Conservation (phyloP, 1,140 invertebrate species). For the Procambarus virginalis region DNA sequence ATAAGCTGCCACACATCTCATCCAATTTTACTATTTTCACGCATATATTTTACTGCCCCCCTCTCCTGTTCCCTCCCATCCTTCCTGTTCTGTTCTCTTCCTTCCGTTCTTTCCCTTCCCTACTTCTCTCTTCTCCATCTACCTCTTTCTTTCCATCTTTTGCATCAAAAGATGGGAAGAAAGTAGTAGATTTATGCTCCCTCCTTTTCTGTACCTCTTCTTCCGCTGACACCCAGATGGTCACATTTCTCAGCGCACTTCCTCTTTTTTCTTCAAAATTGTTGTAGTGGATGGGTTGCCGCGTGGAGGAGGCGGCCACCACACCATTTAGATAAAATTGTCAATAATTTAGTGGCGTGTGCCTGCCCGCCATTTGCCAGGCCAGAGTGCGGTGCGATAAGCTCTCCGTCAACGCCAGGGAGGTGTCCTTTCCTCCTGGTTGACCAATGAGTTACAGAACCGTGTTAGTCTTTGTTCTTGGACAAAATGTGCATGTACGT, state of each 20-base stretch:
- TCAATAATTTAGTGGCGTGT: slow-evolving; percentile 22
- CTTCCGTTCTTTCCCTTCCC: not conserved
- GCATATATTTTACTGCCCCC: not conserved
- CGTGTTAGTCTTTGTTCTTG: no score
- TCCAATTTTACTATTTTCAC: no score
- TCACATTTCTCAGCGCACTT: no score
- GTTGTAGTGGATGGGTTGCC: not conserved
- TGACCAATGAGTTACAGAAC: no score
- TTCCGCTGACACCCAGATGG: no score
- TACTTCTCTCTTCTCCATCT: not conserved
- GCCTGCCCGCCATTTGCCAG: slow-evolving; percentile 32
- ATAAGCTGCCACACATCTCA: no score
- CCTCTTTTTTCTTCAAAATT: not conserved
- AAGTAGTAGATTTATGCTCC: no score
- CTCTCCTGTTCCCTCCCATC: not conserved
- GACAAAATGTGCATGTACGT: no score
- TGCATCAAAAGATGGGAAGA: no score
- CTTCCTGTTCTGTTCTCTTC: no score
- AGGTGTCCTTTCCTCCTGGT: no score
- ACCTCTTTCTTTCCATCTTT: not conserved
- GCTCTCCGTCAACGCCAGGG: not conserved
- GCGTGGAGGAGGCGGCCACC: not conserved
- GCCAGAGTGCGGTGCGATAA: not conserved
- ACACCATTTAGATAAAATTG: slow-evolving; percentile 32
- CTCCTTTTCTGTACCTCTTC: no score